phyloP scores from a whole-genome alignment of 2,797 vertebrate genomes.

The Prunella strophiata region DNA sequence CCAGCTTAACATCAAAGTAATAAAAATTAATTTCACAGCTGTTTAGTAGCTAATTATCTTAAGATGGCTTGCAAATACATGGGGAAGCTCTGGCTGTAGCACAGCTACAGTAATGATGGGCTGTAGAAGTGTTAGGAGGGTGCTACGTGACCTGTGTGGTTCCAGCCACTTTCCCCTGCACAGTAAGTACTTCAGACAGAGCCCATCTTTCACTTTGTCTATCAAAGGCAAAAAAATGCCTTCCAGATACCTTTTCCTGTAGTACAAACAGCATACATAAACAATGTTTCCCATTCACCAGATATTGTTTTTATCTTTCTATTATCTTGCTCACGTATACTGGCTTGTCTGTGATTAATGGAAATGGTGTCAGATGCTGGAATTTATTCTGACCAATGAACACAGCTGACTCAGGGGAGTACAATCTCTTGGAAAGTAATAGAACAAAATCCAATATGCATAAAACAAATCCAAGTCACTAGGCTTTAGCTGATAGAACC shows the following conservation, averaged over 20 bases:
- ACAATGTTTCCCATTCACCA: conserved; percentile 52
- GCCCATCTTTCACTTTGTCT: conserved; percentile 18
- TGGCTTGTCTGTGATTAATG: conserved; percentile 79
- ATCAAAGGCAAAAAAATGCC: conserved; percentile 25
- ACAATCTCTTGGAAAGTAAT: conserved; percentile 78
- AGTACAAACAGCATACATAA: conserved; percentile 67
- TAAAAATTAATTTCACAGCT: conserved; percentile 34
- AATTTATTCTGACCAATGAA: conserved; percentile 84
- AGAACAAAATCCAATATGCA: conserved; percentile 81
- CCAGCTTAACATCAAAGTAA: background rate
- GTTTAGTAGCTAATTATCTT: conserved; percentile 2
- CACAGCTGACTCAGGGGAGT: conserved; percentile 80
- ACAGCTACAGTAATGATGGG: rapidly evolving
- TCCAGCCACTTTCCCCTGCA: background rate
- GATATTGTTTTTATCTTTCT: conserved; percentile 67
- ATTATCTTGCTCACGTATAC: conserved; percentile 74
- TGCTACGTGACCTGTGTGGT: background rate
- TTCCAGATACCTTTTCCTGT: conserved; percentile 22
- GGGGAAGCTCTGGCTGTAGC: background rate
- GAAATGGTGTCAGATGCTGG: conserved; percentile 78
- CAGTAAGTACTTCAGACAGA: background rate
- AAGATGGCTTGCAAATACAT: background rate
- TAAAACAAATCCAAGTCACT: conserved; percentile 78
- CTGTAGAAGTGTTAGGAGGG: background rate
- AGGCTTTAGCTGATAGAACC: conserved; percentile 75